Evolutionary conservation across 2,888 invertebrate genomes (phyloP).

Genomic region (Erannis defoliaria): DNA sequence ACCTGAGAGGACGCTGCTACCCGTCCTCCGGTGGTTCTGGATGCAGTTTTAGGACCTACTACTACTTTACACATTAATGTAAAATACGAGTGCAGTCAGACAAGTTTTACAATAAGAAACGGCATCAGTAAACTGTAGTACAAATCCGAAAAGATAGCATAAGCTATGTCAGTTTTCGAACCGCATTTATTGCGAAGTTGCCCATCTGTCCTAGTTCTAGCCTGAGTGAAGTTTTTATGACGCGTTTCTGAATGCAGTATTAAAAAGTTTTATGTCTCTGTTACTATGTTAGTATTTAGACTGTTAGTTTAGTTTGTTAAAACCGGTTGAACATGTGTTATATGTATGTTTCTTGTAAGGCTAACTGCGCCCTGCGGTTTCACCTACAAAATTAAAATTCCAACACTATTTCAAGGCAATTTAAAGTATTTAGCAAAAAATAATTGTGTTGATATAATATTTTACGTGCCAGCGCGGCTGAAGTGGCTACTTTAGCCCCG

Average conservation of each 20-base stretch:
- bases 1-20: too few relatives aligned
- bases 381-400: background rate
- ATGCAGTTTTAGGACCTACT: too few relatives aligned
- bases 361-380: background rate
- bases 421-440: background rate
- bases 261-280: constrained; percentile 29
- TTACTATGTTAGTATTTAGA: constrained; percentile 25
- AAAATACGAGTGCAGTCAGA: background rate
- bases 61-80: too few relatives aligned
- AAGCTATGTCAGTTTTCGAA: background rate
- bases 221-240: constrained; percentile 14
- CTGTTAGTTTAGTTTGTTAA: constrained; percentile 8
- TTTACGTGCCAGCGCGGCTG: too few relatives aligned
- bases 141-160: background rate
- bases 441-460: too few relatives aligned
- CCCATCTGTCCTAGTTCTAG: constrained; percentile 1
- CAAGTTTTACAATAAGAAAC: background rate
- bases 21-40: too few relatives aligned
- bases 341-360: background rate
- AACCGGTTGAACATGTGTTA: constrained; percentile 27
- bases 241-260: constrained; percentile 29
- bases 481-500: too few relatives aligned
- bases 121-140: background rate
- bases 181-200: background rate
- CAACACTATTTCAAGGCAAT: too few relatives aligned